Percentiles rank a stretch among this genome's conserved stretches.
These are phyloP conservation scores for Melanotus villosus DNA, from an alignment of 2,888 invertebrate genomes.

Conservation along the genomic window DNA sequence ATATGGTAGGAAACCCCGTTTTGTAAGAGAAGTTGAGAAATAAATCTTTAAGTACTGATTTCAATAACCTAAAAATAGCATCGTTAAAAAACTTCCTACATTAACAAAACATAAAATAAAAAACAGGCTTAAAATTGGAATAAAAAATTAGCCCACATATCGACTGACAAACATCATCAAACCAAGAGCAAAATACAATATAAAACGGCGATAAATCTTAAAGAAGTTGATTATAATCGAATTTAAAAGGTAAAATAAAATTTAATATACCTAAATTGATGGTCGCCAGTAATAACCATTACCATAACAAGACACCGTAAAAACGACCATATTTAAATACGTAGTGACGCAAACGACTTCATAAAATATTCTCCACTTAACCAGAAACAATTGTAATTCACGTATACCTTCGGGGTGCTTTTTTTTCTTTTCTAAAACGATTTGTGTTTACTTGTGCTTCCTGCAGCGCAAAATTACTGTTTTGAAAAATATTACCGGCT, in stretches of 20 bases:
- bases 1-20: too few relatives aligned
- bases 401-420: conserved; percentile 23
- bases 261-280: conserved; percentile 36
- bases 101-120: too few relatives aligned
- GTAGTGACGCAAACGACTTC: conserved; percentile 38
- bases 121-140: too few relatives aligned
- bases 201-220: conserved; percentile 2
- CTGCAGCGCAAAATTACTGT: conserved; percentile 10
- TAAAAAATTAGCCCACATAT: too few relatives aligned
- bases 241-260: conserved; percentile 29
- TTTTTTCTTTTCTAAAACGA: background rate
- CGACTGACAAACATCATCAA: too few relatives aligned
- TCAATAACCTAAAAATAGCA: too few relatives aligned
- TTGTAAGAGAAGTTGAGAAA: too few relatives aligned
- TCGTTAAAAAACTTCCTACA: too few relatives aligned
- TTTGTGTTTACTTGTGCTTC: conserved; percentile 8
- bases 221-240: conserved; percentile 25
- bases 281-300: conserved; percentile 42
- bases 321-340: conserved; percentile 37
- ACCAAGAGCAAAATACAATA: too few relatives aligned
- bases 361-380: conserved; percentile 33
- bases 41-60: too few relatives aligned
- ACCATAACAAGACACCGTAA: conserved; percentile 39
- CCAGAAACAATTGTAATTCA: conserved; percentile 34
- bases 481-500: background rate